A percentile compares a stretch with the other conserved stretches of the same genome.
Evolutionary conservation across 2,888 invertebrate genomes (phyloP).

Genomic region (Chironomus riparius): DNA sequence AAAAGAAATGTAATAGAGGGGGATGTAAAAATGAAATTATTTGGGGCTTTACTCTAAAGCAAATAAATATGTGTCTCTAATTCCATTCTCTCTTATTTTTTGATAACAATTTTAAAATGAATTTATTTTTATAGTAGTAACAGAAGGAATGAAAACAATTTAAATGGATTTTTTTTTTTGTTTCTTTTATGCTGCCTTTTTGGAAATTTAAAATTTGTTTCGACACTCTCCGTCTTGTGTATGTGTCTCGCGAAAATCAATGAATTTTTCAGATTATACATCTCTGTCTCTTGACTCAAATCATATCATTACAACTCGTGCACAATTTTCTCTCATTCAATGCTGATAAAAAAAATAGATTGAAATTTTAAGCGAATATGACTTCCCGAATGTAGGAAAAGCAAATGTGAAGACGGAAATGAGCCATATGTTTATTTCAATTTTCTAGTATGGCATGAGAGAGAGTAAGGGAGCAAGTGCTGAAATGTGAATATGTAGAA

Average conservation of each 20-base stretch:
- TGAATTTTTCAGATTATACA: neutral
- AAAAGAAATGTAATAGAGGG: neutral
- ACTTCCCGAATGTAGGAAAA: neutral
- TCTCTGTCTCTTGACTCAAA: neutral
- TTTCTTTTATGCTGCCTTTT: neutral
- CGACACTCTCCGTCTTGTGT: neutral
- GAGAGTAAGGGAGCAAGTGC: neutral
- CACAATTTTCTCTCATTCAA: slow-evolving; percentile 1
- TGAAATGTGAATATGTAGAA: too few species aligned
- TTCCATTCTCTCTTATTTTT: neutral
- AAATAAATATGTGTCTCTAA: slow-evolving; percentile 14
- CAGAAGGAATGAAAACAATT: slow-evolving; percentile 8
- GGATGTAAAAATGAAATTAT: neutral
- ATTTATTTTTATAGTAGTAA: slow-evolving; percentile 12
- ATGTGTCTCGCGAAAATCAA: neutral
- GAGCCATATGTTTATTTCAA: slow-evolving; percentile 8
- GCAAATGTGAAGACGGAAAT: neutral
- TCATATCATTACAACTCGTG: neutral
- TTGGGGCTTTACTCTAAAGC: neutral
- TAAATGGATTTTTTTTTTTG: slow-evolving; percentile 4
- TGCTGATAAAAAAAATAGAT: slow-evolving; percentile 4
- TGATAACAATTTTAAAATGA: slow-evolving; percentile 21
- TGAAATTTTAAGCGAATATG: slow-evolving; percentile 12
- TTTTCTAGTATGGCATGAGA: neutral
- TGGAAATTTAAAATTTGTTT: neutral